phyloP scores from a whole-genome alignment of 2,113 vertebrate genomes.

The Pica pica region DNA sequence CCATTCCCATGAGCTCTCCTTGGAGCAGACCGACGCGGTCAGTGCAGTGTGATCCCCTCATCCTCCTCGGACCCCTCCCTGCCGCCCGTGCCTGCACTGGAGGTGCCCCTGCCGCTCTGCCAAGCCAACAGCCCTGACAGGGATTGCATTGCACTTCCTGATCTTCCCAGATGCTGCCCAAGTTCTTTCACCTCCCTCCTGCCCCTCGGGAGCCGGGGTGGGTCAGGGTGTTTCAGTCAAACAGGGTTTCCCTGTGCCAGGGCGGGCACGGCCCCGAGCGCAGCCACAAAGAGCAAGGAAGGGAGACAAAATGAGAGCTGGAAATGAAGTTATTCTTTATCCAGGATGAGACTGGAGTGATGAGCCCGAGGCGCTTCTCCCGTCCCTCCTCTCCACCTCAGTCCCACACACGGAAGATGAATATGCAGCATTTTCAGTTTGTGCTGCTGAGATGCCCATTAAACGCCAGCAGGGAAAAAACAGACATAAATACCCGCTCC shows the following conservation, averaged over 20 bases:
- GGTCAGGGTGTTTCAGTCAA: not conserved
- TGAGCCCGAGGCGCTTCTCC: not conserved
- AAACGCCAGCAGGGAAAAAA: conserved; percentile 23
- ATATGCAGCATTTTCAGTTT: conserved; percentile 41
- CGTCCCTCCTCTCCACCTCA: conserved; percentile 23
- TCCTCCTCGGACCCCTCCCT: not conserved
- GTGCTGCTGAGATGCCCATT: conserved; percentile 46
- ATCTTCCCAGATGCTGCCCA: not conserved
- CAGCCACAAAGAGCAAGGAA: not conserved
- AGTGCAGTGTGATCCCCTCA: not conserved
- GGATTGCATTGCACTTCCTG: not conserved
- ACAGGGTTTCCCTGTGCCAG: not conserved
- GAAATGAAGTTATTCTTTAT: conserved; percentile 60
- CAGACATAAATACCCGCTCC: not conserved
- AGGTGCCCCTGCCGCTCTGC: not conserved
- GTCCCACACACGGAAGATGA: conserved; percentile 20
- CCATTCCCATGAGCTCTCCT: not conserved
- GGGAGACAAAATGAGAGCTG: not conserved
- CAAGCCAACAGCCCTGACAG: not conserved
- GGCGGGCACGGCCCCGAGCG: not conserved
- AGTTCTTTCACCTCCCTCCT: not conserved
- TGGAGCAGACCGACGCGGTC: accelerated
- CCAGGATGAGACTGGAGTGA: conserved; percentile 41
- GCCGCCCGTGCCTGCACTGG: not conserved
- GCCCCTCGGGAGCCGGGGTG: accelerated